phyloP scores from a whole-genome alignment of 2,113 vertebrate genomes.

The Bos indicus region DNA sequence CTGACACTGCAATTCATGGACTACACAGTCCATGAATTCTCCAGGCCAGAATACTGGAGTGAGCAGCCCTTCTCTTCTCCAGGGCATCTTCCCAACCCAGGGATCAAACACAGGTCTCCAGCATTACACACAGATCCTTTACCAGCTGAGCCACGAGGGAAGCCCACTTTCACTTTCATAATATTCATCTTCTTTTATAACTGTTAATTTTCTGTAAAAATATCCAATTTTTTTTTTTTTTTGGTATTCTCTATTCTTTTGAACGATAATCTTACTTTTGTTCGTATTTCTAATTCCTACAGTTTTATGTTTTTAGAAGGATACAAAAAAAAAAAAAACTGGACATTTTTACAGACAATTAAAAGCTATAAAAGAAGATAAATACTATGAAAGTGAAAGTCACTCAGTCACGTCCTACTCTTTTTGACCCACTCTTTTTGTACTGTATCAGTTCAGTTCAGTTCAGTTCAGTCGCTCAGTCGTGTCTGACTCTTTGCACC shows the following conservation, averaged over 20 bases:
- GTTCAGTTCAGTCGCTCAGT: too few relatives aligned
- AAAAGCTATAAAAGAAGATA: background rate
- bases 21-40: background rate
- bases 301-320: background rate
- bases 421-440: background rate
- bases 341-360: background rate
- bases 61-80: background rate
- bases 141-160: background rate
- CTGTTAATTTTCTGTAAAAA: background rate
- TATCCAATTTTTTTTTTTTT: background rate
- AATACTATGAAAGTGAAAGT: background rate
- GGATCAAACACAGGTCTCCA: background rate
- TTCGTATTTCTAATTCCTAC: background rate
- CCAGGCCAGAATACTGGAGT: background rate
- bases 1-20: background rate
- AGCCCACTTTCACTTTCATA: background rate
- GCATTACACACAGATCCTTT: background rate
- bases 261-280: background rate
- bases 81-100: background rate
- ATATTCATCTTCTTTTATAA: background rate
- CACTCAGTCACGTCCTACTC: background rate
- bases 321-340: background rate
- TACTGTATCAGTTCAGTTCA: background rate
- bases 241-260: background rate
- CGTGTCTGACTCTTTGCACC: fast-evolving